These are phyloP conservation scores for Phrynocephalus forsythii DNA, from an alignment of 2,797 vertebrate genomes.

Conservation along the genomic window DNA sequence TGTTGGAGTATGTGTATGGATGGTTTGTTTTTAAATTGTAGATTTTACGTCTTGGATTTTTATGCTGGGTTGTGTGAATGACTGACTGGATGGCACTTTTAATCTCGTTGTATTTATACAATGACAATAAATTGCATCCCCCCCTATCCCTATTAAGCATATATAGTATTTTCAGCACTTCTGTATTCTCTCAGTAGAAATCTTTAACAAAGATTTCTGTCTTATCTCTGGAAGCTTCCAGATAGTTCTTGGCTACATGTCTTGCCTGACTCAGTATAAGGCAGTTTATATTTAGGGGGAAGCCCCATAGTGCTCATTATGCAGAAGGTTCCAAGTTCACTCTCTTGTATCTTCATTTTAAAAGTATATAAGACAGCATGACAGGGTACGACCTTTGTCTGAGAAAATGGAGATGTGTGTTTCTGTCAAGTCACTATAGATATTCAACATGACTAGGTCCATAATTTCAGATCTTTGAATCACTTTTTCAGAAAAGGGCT, in stretches of 20 bases:
- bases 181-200: too few species aligned
- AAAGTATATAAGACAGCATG: not conserved
- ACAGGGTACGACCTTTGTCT: not conserved
- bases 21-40: too few species aligned
- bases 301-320: not conserved
- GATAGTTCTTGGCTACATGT: not conserved
- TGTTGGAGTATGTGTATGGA: too few species aligned
- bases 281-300: not conserved
- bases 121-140: too few species aligned
- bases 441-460: not conserved
- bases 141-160: too few species aligned
- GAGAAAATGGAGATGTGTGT: not conserved
- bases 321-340: not conserved
- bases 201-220: not conserved
- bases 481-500: not conserved
- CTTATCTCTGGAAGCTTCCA: not conserved
- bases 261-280: not conserved
- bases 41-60: too few species aligned
- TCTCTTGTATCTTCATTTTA: not conserved
- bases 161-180: too few species aligned
- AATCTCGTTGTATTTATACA: too few species aligned
- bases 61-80: too few species aligned
- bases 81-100: too few species aligned
- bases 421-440: not conserved
- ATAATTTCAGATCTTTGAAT: not conserved